phyloP scores from a whole-genome alignment of 2,797 vertebrate genomes.

The Siniperca scherzeri region DNA sequence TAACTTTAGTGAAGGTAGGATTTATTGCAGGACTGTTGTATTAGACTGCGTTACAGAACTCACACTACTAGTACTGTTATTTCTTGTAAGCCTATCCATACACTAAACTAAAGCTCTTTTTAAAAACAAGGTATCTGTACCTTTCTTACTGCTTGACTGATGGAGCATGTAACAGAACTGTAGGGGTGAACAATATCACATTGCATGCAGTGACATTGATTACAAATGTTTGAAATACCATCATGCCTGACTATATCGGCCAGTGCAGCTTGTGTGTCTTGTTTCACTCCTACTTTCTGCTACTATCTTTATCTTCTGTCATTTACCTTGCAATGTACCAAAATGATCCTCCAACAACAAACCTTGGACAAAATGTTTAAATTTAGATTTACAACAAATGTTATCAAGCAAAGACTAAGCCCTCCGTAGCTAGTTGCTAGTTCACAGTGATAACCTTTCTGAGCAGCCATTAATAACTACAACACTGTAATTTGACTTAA shows the following conservation, averaged over 20 bases:
- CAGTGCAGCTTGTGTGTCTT: background rate
- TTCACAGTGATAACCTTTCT: background rate
- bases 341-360: background rate
- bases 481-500: background rate
- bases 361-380: background rate
- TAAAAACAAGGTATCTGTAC: background rate
- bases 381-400: background rate
- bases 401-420: background rate
- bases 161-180: background rate
- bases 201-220: background rate
- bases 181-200: background rate
- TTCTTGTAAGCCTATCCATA: background rate
- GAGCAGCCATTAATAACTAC: background rate
- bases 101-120: background rate
- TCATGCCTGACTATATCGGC: background rate
- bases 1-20: background rate
- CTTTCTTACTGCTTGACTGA: background rate
- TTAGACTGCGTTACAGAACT: background rate
- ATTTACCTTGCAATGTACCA: background rate
- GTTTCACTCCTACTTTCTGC: background rate
- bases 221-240: background rate
- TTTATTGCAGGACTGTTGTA: background rate
- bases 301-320: background rate
- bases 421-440: background rate
- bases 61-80: background rate